phyloP scores from a whole-genome alignment of 2,797 vertebrate species.

The Podarcis lilfordi region DNA sequence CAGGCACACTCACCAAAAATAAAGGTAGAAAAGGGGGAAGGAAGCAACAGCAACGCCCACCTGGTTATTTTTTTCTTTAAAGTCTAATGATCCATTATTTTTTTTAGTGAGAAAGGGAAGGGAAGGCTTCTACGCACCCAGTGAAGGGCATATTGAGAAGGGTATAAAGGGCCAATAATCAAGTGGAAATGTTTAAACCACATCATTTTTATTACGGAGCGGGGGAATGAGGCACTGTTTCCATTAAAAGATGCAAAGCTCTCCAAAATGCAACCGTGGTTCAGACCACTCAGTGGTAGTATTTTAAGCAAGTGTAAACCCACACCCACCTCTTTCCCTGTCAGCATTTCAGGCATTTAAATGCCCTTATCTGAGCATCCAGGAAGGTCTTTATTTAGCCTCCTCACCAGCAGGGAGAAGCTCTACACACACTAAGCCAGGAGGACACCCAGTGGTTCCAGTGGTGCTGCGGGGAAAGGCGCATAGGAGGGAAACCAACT shows the following conservation, averaged over 20 bases:
- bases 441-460: too few species aligned
- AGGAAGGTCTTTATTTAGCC: not conserved
- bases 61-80: not conserved
- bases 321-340: not conserved
- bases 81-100: not conserved
- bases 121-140: too few species aligned
- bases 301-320: slow-evolving; percentile 15
- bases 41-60: not conserved
- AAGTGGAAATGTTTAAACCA: not conserved
- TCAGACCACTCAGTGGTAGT: not conserved
- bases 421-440: not conserved
- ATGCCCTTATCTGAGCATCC: not conserved
- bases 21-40: not conserved
- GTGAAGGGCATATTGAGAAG: not conserved
- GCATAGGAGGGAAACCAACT: too few species aligned
- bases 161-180: slow-evolving; percentile 4
- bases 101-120: not conserved
- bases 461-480: too few species aligned
- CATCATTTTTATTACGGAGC: not conserved
- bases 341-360: not conserved
- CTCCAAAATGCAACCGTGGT: not conserved
- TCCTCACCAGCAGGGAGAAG: not conserved
- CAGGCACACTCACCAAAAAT: not conserved
- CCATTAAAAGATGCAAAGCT: not conserved
- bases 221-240: not conserved